These are phyloP conservation scores for Proisotoma minuta DNA, from an alignment of 2,888 invertebrate species.

Conservation along the genomic window DNA sequence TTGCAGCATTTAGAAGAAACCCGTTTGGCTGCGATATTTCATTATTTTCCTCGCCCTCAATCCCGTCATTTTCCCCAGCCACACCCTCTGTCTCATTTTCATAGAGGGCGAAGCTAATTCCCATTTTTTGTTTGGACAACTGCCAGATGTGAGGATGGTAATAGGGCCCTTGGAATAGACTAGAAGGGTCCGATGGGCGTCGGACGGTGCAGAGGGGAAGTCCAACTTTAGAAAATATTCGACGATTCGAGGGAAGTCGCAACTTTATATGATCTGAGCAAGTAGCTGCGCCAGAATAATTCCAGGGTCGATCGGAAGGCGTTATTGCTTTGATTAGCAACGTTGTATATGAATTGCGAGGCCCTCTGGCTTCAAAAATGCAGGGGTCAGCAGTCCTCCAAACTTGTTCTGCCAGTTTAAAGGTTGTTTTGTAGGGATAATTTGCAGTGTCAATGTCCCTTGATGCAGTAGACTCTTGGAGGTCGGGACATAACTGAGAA, in stretches of 20 bases:
- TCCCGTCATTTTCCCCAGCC: neutral
- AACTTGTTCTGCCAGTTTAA: slow-evolving; percentile 29
- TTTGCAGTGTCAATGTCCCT: slow-evolving; percentile 40
- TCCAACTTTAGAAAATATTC: neutral
- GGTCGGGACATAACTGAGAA: slow-evolving; percentile 34
- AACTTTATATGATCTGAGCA: slow-evolving; percentile 35
- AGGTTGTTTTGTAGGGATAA: slow-evolving; percentile 34
- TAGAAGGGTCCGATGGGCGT: neutral
- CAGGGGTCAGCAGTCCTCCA: slow-evolving; percentile 25
- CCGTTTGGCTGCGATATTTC: neutral
- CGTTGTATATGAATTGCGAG: slow-evolving; percentile 17
- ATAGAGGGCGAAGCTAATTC: slow-evolving; percentile 23
- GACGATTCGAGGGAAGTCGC: neutral
- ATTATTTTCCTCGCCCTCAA: neutral
- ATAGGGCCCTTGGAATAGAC: slow-evolving; percentile 5
- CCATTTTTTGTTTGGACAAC: slow-evolving; percentile 28
- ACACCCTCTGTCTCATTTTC: neutral
- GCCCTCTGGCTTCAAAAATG: slow-evolving; percentile 34
- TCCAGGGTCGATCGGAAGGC: slow-evolving; percentile 28
- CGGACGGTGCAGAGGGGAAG: neutral
- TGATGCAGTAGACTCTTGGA: slow-evolving; percentile 28
- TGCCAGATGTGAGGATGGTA: slow-evolving; percentile 33
- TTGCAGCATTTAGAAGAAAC: neutral
- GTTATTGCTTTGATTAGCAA: slow-evolving; percentile 33
- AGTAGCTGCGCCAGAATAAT: slow-evolving; percentile 17